Base-by-base conservation (phyloP, 2,113 vertebrate species). In the Mormyrus lacerda region DNA sequence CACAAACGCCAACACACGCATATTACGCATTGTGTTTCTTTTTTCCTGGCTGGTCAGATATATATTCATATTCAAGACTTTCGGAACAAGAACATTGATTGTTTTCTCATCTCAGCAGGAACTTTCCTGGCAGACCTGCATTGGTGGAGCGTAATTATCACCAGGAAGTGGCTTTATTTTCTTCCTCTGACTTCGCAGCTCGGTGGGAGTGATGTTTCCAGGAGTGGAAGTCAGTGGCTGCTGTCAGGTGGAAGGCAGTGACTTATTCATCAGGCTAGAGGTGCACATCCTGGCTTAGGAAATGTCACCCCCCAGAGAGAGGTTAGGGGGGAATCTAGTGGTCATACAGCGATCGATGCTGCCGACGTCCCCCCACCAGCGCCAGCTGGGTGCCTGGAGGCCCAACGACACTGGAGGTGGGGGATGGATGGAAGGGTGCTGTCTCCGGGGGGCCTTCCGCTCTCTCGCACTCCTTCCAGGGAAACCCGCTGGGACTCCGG, bases 241-340 rank as follows among this genome's bases (percentile, higher is more conserved):
- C 82, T n/a, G 82, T 84, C 90, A 88, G 51, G 88, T 50, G 39
- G 90, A 86, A 91, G 90, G 51, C 91, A 89, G 86, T 91, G 90
- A 90, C 83, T 93, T 88, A 42, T 87, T 88, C 90, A 87, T 42
- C 85, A 90, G 82, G 91, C 45, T 91, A 89, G 87, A 91, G 91
- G 83, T 89, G 39, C 85, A 89, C 82, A 88, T 87, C 90, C 91
- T 85, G 84, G 88, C 65, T 53, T 86, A 92, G 91, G 53, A 96
- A 95, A 95, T 95, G 94, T 94, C 93, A 94, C 65, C 88, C 85
- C 92, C 27, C 88, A 87, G 89, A 65, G 84, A 92, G 92, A 90
- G 90, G 90, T 91, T 91, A 90, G 89, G 86, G 89, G 85, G 85
- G 88, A 79, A 51, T 61, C 76, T 82, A 89, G n/a, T 83, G 89